Evolutionary conservation across 1,140 invertebrate species (phyloP).

Genomic region (Antheraea mylitta): DNA sequence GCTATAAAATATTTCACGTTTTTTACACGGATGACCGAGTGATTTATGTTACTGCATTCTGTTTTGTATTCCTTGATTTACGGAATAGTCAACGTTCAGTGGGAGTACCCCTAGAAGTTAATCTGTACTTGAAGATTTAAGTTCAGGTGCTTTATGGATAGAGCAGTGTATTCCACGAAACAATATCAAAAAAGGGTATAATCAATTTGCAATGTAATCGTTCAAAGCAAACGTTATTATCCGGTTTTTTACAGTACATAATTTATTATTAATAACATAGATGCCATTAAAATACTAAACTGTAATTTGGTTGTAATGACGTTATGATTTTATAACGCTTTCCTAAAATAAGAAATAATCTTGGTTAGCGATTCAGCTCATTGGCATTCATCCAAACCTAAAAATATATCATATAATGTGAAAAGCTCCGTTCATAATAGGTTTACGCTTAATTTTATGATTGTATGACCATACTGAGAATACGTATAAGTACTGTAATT

Average conservation of each 20-base stretch:
- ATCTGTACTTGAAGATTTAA: neutral
- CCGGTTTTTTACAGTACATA: no score
- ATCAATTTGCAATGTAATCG: no score
- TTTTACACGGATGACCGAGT: neutral
- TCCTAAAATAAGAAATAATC: slow-evolving; percentile 1
- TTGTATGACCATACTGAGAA: neutral
- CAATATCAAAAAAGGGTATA: neutral
- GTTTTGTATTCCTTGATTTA: neutral
- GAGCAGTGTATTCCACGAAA: neutral
- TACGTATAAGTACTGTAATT: neutral
- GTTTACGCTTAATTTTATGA: neutral
- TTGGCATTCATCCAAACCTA: slow-evolving; percentile 8
- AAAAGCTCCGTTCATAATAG: neutral
- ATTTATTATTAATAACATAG: no score
- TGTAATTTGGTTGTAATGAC: neutral
- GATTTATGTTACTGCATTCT: neutral
- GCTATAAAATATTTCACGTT: neutral
- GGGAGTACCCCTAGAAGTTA: neutral
- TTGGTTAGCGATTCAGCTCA: neutral
- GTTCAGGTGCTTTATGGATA: neutral
- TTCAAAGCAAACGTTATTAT: neutral
- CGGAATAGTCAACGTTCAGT: neutral
- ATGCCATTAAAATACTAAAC: neutral
- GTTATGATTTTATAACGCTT: neutral
- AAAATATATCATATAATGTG: slow-evolving; percentile 2